Base-by-base conservation (phyloP, 2,888 invertebrate species). In the Acronicta alni region DNA sequence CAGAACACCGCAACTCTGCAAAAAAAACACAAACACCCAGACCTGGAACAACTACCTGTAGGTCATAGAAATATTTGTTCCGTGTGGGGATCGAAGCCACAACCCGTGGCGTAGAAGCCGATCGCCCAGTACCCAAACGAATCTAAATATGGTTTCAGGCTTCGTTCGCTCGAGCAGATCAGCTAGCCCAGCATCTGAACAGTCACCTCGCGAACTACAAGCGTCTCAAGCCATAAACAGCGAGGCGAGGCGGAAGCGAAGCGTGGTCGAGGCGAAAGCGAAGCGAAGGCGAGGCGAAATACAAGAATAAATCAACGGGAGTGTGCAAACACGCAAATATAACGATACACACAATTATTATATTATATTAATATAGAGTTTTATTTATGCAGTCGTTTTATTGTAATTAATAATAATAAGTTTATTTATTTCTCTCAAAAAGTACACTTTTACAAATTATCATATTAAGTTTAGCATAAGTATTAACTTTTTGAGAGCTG, bases 201-300 rank as follows among this genome's bases (percentile, higher is more conserved):
- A 94, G 94, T 60, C 94, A 94, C 72, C 88, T 94, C 67, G 94
- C 93, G 1, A 92, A 91, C 83, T 94, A 94, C 85, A 93, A 92
- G 66, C 90, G 92, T 2, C 83, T 93, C 44, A 93, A 94, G 84
- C 90, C 92, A 43, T 94, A 87, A 49, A 18, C 3, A 14, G 32
- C 32, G 32, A 32, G 5, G 32, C 32, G 32, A 32, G 6, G 32
- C 32, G 14, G 3, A 5, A 4, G 14, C 32, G 32, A 32, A 14
- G 14, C 14, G 14, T 3, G 32, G 14, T 3, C 32, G 32, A 32
- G 14, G 1, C 14, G 32, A 0, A 1, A 6, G 32, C 32, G 32
- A 14, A 3, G 32, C 32, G 32, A 12, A 14, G 5, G 14, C 14
- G 14, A 7, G 14, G 45, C n/a, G 30, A 7, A 6, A 32, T 1